phyloP scores from a whole-genome alignment of 2,113 vertebrate species.

The Vulpes ferrilata region DNA sequence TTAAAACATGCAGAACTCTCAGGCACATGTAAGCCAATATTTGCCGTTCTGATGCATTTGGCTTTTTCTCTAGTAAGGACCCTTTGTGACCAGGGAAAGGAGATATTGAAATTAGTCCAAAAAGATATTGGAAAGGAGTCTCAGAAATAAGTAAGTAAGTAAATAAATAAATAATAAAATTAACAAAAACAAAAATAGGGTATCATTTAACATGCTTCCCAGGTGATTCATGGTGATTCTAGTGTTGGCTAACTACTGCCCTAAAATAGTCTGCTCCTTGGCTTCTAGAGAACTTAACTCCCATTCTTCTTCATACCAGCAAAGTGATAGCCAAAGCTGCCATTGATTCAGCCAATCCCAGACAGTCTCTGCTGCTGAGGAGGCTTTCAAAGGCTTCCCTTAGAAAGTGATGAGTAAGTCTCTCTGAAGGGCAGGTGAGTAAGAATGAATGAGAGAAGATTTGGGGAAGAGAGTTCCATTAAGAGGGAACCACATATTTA shows the following conservation, averaged over 20 bases:
- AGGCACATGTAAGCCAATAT: neutral
- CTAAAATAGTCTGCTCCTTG: neutral
- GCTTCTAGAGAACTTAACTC: neutral
- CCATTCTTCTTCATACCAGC: neutral
- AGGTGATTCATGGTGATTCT: neutral
- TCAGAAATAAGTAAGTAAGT: neutral
- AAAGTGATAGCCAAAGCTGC: neutral
- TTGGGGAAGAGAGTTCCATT: neutral
- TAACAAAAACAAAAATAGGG: neutral
- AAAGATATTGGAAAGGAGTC: neutral
- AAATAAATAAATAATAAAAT: neutral
- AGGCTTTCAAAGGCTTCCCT: neutral
- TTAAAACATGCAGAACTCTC: neutral
- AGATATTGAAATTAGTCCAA: conserved; percentile 18
- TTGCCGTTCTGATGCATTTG: neutral
- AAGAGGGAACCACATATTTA: neutral
- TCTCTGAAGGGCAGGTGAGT: neutral
- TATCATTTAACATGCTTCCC: neutral
- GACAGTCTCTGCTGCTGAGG: neutral
- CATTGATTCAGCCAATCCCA: neutral
- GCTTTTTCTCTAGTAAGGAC: neutral
- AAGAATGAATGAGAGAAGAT: neutral
- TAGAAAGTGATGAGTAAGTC: neutral
- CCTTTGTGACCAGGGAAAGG: neutral
- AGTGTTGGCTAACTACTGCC: neutral